phyloP scores from a whole-genome alignment of 2,113 vertebrate genomes.

The Myotis lucifugus region DNA sequence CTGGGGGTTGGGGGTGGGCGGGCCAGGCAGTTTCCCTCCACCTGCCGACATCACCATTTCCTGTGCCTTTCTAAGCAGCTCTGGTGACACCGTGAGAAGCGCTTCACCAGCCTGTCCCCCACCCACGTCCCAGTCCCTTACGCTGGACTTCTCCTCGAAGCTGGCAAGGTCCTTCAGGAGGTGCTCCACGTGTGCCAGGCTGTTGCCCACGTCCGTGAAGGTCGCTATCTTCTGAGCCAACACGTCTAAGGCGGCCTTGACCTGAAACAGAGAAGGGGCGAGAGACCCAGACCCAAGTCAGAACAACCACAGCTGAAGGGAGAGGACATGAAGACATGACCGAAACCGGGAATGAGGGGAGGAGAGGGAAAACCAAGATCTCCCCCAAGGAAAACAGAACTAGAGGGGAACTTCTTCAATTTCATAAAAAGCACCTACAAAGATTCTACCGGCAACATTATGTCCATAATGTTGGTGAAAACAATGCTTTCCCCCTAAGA shows the following conservation, averaged over 20 bases:
- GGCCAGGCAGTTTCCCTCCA: too few relatives aligned
- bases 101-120: rapidly evolving
- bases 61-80: not conserved
- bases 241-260: slow-evolving; percentile 89
- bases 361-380: not conserved
- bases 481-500: too few relatives aligned
- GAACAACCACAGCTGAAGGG: not conserved
- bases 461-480: rapidly evolving
- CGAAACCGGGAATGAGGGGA: not conserved
- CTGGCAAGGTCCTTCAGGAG: slow-evolving; percentile 90
- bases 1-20: not conserved
- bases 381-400: not conserved
- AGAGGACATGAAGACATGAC: not conserved
- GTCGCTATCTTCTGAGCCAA: slow-evolving; percentile 88
- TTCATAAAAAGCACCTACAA: not conserved
- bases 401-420: not conserved
- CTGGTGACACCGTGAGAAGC: rapidly evolving
- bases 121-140: slow-evolving; percentile 80
- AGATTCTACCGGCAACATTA: too few relatives aligned
- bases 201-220: slow-evolving; percentile 94
- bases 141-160: slow-evolving; percentile 91
- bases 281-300: not conserved
- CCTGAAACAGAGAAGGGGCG: slow-evolving; percentile 82
- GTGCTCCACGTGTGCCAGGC: slow-evolving; percentile 92
- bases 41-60: not conserved